phyloP scores from a whole-genome alignment of 2,888 invertebrate species.

The Coelopa pilipes region DNA sequence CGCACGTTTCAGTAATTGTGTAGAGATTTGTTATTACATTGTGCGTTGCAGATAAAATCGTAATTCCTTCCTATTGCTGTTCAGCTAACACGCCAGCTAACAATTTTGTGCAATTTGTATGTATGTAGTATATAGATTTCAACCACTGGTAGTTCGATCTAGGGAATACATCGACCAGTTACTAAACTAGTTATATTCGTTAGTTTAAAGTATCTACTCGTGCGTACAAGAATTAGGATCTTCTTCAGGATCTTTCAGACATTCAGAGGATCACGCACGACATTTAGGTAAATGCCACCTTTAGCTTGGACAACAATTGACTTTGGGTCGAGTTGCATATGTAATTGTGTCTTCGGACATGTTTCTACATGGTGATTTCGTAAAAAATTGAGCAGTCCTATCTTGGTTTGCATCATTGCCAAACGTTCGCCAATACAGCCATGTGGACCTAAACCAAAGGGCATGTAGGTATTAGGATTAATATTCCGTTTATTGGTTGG shows the following conservation, averaged over 20 bases:
- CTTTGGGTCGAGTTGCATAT: constrained; percentile 59
- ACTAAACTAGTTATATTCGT: no score
- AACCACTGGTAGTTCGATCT: no score
- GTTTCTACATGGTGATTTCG: constrained; percentile 61
- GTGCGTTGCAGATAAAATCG: neutral
- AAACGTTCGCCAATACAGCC: constrained; percentile 66
- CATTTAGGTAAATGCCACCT: constrained; percentile 60
- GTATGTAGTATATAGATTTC: neutral
- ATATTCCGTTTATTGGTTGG: constrained; percentile 58
- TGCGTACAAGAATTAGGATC: no score
- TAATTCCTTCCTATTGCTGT: neutral
- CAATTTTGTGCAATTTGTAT: neutral
- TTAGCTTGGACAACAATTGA: constrained; percentile 61
- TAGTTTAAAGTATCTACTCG: no score
- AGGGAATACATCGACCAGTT: no score
- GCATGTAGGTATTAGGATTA: constrained; percentile 63
- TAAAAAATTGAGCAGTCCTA: constrained; percentile 62
- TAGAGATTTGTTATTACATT: constrained; percentile 4
- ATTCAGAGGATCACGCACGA: constrained; percentile 57
- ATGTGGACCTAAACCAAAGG: constrained; percentile 65
- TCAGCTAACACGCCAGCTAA: neutral
- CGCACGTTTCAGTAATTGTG: neutral
- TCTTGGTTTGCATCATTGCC: constrained; percentile 62
- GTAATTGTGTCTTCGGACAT: constrained; percentile 53
- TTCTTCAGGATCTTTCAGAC: constrained; percentile 18